phyloP scores from a whole-genome alignment of 2,888 invertebrate genomes.

The Epinotia bilunana region DNA sequence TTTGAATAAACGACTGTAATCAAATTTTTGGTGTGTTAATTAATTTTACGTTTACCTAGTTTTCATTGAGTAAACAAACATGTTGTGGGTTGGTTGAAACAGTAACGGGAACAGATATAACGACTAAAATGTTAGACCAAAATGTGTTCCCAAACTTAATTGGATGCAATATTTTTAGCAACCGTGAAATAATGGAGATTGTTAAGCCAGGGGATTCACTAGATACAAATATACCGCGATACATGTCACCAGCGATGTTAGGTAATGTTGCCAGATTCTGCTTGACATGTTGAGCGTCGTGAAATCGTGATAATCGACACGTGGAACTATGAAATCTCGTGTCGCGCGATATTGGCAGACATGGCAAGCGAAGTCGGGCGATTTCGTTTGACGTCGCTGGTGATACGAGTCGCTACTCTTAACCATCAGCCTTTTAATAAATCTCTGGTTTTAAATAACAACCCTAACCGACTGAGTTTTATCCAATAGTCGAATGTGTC shows the following conservation, averaged over 20 bases:
- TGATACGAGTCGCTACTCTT: no score
- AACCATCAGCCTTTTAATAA: neutral
- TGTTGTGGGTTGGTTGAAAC: neutral
- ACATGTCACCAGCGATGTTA: neutral
- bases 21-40: slow-evolving; percentile 48
- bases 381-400: neutral
- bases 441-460: neutral
- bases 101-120: neutral
- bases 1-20: slow-evolving; percentile 75
- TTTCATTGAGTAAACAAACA: neutral
- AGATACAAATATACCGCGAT: no score
- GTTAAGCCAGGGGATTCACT: no score
- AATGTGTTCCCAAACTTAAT: neutral
- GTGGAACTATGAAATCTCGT: neutral
- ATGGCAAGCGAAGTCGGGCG: neutral
- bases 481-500: neutral
- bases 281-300: no score
- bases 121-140: neutral
- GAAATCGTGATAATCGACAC: no score
- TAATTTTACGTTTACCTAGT: slow-evolving; percentile 30
- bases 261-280: neutral
- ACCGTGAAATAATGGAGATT: neutral
- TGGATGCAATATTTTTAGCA: neutral
- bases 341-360: no score
- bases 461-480: neutral